Evolutionary conservation across 2,113 vertebrate species (phyloP).

Genomic region (Triplophysa tibetana): DNA sequence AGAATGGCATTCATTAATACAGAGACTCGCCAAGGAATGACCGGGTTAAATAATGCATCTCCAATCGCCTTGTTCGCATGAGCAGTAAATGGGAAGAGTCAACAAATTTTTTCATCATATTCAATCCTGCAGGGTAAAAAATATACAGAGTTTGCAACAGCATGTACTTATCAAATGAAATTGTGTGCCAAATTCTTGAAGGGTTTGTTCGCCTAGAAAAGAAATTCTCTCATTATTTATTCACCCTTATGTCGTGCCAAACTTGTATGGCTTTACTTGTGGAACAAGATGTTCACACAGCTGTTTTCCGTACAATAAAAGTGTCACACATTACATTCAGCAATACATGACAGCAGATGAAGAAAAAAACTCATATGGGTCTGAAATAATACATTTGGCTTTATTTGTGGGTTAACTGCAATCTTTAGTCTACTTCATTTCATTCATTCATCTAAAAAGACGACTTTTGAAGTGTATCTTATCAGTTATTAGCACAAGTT

Average conservation of each 20-base stretch:
- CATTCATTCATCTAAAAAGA: background rate
- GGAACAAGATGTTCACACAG: no score
- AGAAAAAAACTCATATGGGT: background rate
- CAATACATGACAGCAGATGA: no score
- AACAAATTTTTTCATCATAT: background rate
- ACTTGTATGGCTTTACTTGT: no score
- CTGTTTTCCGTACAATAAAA: no score
- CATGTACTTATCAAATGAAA: constrained; percentile 6
- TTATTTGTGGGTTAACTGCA: background rate
- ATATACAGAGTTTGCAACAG: constrained; percentile 6
- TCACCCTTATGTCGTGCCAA: background rate
- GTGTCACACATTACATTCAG: background rate
- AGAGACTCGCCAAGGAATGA: constrained; percentile 80
- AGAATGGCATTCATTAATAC: constrained; percentile 87
- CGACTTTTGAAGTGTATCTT: background rate
- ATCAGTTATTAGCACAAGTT: constrained; percentile 28
- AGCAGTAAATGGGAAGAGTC: constrained; percentile 27
- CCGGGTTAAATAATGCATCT: constrained; percentile 17
- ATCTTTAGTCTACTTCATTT: background rate
- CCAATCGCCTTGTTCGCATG: background rate
- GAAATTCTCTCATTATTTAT: background rate
- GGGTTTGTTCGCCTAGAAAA: background rate
- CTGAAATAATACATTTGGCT: background rate
- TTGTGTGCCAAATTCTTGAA: background rate
- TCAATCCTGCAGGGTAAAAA: constrained; percentile 8